A percentile compares a stretch with the other conserved stretches of the same genome.
These are phyloP conservation scores for Elaphurus davidianus DNA, from an alignment of 2,113 vertebrate species.

Conservation along the genomic window DNA sequence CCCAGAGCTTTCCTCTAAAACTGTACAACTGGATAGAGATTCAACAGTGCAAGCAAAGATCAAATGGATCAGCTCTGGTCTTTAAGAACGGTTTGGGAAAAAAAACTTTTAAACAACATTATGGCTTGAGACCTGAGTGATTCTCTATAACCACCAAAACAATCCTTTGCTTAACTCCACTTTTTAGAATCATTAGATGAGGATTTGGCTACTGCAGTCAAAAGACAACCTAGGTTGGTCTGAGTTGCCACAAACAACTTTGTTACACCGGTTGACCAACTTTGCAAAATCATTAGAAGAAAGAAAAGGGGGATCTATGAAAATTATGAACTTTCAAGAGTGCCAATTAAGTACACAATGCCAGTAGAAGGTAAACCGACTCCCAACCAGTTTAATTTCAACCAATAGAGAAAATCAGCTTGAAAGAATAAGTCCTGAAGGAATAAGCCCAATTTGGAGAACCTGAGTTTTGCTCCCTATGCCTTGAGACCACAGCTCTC, in stretches of 20 bases:
- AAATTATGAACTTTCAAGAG: neutral
- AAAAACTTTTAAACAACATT: neutral
- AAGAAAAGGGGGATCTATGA: neutral
- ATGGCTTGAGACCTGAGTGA: neutral
- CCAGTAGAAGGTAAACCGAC: neutral
- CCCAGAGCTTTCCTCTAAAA: neutral
- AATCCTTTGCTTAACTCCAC: neutral
- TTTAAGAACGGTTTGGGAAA: neutral
- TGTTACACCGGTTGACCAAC: neutral
- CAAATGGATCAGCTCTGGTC: neutral
- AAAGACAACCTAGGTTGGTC: neutral
- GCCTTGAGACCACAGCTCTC: neutral
- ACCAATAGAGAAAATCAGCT: neutral
- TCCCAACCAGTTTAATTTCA: neutral
- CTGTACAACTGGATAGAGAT: neutral
- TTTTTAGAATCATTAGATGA: neutral
- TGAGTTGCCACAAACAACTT: neutral
- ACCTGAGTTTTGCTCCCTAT: neutral
- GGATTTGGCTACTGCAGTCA: neutral
- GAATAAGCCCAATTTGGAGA: neutral
- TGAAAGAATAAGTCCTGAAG: neutral
- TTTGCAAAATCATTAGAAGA: neutral
- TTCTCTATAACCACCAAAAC: neutral
- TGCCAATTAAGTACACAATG: neutral
- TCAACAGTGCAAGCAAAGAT: neutral